These are phyloP conservation scores for Hyles euphorbiae DNA, from an alignment of 1,140 invertebrate genomes.

Conservation along the genomic window DNA sequence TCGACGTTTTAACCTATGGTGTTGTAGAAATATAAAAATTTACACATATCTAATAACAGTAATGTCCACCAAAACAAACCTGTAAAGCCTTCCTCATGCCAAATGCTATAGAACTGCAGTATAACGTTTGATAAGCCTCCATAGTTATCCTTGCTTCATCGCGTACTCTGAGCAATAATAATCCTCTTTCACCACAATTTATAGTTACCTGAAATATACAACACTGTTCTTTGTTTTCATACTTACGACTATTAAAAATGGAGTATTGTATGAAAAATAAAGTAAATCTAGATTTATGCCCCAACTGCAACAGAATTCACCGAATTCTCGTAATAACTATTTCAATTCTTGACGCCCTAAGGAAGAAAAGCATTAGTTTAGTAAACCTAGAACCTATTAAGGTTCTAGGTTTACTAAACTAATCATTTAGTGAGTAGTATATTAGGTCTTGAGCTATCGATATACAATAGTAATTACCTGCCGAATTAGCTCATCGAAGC, in stretches of 20 bases:
- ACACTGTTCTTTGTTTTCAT: background rate
- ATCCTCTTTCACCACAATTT: slow-evolving; percentile 97
- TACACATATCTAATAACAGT: no score
- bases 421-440: no score
- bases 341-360: background rate
- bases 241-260: background rate
- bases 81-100: slow-evolving; percentile 98
- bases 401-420: no score
- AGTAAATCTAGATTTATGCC: no score
- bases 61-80: slow-evolving; percentile 51
- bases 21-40: no score
- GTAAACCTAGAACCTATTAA: no score
- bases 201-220: slow-evolving; percentile 88
- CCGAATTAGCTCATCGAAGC: slow-evolving; percentile 87
- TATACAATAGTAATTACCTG: slow-evolving; percentile 35
- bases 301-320: no score
- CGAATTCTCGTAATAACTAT: no score
- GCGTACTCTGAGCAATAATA: slow-evolving; percentile 92
- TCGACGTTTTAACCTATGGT: no score
- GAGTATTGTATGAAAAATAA: background rate
- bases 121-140: slow-evolving; percentile 94
- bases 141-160: slow-evolving; percentile 98
- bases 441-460: no score
- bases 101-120: slow-evolving; percentile 98
- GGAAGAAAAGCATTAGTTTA: no score